These are phyloP conservation scores for Varroa destructor DNA, from an alignment of 1,140 invertebrate genomes.

Conservation along the genomic window DNA sequence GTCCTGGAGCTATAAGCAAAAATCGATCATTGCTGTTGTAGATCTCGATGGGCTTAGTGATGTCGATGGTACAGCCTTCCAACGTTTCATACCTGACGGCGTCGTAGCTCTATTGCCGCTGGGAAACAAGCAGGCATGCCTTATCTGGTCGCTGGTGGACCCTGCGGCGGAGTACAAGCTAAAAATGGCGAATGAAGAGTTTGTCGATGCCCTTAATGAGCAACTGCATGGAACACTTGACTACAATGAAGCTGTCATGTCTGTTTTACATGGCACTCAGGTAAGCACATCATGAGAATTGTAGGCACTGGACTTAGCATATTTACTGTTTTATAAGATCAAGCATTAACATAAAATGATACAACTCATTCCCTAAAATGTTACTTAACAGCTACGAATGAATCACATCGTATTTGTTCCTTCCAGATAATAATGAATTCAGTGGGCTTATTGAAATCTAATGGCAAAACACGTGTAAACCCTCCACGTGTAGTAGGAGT, in stretches of 20 bases:
- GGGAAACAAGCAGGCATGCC: constrained; percentile 38
- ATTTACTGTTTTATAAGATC: neutral
- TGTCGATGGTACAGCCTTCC: constrained; percentile 59
- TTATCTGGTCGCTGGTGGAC: constrained; percentile 41
- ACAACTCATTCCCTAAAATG: neutral
- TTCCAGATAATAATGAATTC: constrained; percentile 22
- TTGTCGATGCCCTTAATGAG: constrained; percentile 72
- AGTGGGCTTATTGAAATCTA: neutral
- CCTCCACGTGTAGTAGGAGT: constrained; percentile 62
- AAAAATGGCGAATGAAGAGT: constrained; percentile 56
- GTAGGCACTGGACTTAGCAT: constrained; percentile 7
- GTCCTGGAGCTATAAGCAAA: constrained; percentile 69
- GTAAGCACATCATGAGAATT: constrained; percentile 43
- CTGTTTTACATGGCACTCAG: constrained; percentile 48
- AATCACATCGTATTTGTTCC: constrained; percentile 29
- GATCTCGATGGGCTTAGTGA: constrained; percentile 43
- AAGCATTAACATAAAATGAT: neutral
- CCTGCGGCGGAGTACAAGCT: constrained; percentile 54
- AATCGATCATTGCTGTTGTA: constrained; percentile 76
- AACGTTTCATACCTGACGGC: constrained; percentile 77
- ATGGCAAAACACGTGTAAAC: constrained; percentile 37
- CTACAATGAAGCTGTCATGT: constrained; percentile 12
- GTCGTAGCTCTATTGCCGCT: constrained; percentile 80
- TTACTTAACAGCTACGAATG: constrained; percentile 51
- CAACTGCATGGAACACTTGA: constrained; percentile 9